phyloP scores from a whole-genome alignment of 2,113 vertebrate genomes.

The Tachysurus vachellii region DNA sequence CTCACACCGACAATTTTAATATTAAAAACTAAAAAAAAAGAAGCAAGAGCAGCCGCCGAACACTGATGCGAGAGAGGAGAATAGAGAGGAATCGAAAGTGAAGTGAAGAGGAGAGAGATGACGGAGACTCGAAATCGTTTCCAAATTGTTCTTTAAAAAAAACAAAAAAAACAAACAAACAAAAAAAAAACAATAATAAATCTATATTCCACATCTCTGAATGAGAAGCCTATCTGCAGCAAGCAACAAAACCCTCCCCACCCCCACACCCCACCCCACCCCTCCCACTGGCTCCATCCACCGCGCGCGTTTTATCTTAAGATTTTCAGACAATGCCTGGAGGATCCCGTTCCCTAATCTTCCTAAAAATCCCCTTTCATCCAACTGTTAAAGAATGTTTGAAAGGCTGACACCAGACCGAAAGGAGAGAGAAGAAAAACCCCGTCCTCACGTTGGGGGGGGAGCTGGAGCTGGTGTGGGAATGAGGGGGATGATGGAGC shows the following conservation, averaged over 20 bases:
- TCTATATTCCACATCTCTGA: conserved; percentile 46
- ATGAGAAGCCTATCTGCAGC: conserved; percentile 20
- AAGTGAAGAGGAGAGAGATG: neutral
- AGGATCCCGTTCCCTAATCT: conserved; percentile 96
- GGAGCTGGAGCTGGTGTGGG: conserved; percentile 60
- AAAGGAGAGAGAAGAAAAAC: conserved; percentile 56
- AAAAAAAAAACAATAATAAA: conserved; percentile 54
- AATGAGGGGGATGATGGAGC: conserved; percentile 47
- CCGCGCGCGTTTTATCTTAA: conserved; percentile 84
- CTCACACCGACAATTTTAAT: conserved; percentile 75
- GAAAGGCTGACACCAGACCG: conserved; percentile 93
- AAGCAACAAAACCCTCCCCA: conserved; percentile 38
- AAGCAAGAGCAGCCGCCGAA: conserved; percentile 38
- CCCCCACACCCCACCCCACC: conserved; percentile 46
- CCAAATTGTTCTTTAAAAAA: conserved; percentile 49
- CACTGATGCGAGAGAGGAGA: neutral
- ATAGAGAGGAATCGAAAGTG: neutral
- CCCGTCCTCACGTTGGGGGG: conserved; percentile 81
- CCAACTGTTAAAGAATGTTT: conserved; percentile 98
- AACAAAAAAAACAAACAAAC: conserved; percentile 13
- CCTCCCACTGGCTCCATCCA: conserved; percentile 68
- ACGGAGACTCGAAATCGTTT: conserved; percentile 28
- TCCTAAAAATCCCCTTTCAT: conserved; percentile 99
- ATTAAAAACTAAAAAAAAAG: conserved; percentile 38
- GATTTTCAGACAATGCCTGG: conserved; percentile 96